Conservation (phyloP, 92 coral and sea anemone genomes). For the Anthopleura xanthogrammica region DNA sequence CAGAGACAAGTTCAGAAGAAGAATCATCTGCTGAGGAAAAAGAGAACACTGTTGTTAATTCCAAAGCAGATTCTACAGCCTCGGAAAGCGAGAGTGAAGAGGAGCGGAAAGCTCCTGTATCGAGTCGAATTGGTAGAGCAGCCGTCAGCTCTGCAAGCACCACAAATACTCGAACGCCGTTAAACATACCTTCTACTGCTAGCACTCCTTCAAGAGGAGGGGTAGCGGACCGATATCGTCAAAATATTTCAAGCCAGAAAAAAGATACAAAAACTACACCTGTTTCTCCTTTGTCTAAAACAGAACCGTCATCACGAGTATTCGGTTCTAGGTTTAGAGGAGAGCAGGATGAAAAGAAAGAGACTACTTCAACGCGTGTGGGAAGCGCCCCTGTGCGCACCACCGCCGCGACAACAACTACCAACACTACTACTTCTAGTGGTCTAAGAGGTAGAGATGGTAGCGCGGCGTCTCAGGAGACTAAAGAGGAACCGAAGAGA, state of each 20-base stretch:
- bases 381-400: conserved; percentile 64
- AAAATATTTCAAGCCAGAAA: background rate
- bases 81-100: conserved; percentile 57
- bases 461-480: conserved; percentile 61
- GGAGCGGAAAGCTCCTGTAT: conserved; percentile 25
- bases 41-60: conserved; percentile 34
- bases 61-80: conserved; percentile 43
- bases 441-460: conserved; percentile 47
- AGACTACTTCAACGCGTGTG: conserved; percentile 48
- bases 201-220: conserved; percentile 34
- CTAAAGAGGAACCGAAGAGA: conserved; percentile 46
- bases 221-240: background rate
- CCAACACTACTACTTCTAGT: conserved; percentile 57
- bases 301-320: conserved; percentile 46
- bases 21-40: conserved; percentile 68
- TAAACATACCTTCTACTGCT: conserved; percentile 49
- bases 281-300: conserved; percentile 45
- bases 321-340: conserved; percentile 42
- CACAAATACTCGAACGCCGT: conserved; percentile 41
- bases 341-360: conserved; percentile 55
- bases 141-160: conserved; percentile 26
- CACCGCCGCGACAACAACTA: conserved; percentile 72
- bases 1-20: conserved; percentile 60
- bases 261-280: conserved; percentile 54
- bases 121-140: conserved; percentile 25